Conservation (phyloP, 2,113 vertebrate genomes). For the Bos taurus region DNA sequence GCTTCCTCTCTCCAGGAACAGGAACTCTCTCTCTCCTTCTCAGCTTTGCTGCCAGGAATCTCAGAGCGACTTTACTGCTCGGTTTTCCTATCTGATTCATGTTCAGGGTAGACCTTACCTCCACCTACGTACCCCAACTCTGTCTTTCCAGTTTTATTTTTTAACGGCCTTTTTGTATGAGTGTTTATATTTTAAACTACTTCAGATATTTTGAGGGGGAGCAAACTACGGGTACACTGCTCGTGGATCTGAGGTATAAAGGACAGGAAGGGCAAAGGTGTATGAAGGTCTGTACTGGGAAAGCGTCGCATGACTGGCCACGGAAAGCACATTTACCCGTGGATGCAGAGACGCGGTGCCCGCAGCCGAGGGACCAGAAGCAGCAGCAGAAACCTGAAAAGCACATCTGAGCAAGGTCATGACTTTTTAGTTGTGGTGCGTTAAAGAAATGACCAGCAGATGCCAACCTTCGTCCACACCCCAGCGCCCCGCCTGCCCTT, state of each 20-base stretch:
- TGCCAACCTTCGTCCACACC: too few relatives aligned
- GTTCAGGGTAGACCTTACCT: not conserved
- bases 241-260: not conserved
- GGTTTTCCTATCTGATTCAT: not conserved
- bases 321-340: accelerated
- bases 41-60: not conserved
- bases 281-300: not conserved
- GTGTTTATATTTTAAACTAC: conserved; percentile 16
- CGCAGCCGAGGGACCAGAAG: not conserved
- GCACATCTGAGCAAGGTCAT: not conserved
- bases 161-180: not conserved
- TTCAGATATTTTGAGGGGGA: not conserved
- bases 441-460: not conserved
- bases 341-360: not conserved
- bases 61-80: not conserved
- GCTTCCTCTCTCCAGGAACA: not conserved
- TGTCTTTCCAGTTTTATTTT: not conserved
- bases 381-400: not conserved
- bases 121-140: not conserved
- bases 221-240: not conserved
- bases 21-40: not conserved
- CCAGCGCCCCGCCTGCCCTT: accelerated
- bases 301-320: accelerated
- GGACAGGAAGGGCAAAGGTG: not conserved
- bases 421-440: not conserved